A percentile compares a stretch with the other conserved stretches of the same genome.
Evolutionary conservation across 2,797 vertebrate genomes (phyloP).

Genomic region (Schizopygopsis pylzovi): DNA sequence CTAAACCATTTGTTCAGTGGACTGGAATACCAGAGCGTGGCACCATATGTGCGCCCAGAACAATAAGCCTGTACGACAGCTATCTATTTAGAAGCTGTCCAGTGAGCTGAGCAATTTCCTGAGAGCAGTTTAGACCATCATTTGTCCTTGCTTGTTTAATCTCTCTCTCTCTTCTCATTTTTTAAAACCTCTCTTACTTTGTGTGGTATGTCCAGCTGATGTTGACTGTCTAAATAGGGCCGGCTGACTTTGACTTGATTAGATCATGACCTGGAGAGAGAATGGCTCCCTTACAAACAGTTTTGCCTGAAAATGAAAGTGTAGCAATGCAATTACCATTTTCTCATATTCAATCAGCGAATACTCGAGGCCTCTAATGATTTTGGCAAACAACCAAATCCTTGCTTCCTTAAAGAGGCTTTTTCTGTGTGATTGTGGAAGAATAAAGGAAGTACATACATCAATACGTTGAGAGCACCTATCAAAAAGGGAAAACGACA

Average conservation of each 20-base stretch:
- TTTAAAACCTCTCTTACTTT: conserved; percentile 41
- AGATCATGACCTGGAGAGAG: conserved; percentile 36
- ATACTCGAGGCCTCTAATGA: conserved; percentile 33
- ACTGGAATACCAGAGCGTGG: conserved; percentile 23
- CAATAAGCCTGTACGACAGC: conserved; percentile 1
- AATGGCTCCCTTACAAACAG: conserved; percentile 9
- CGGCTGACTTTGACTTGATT: conserved; percentile 54
- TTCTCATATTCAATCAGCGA: conserved; percentile 44
- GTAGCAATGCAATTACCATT: conserved; percentile 58
- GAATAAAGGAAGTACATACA: neutral
- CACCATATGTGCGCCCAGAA: conserved; percentile 33
- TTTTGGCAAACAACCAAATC: conserved; percentile 44
- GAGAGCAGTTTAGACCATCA: conserved; percentile 26
- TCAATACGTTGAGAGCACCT: conserved; percentile 2
- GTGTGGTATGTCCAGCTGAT: conserved; percentile 45
- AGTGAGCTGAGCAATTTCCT: conserved; percentile 41
- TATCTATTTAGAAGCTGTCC: conserved; percentile 34
- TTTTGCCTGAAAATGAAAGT: conserved; percentile 57
- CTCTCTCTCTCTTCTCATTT: conserved; percentile 37
- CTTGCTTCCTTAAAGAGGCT: conserved; percentile 7
- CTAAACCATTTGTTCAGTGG: conserved; percentile 29
- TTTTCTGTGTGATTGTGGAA: conserved; percentile 3
- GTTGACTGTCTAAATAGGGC: conserved; percentile 44
- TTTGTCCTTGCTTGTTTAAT: conserved; percentile 37
- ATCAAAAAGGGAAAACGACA: conserved; percentile 1